These are phyloP conservation scores for Buteo buteo DNA, from an alignment of 2,113 vertebrate species.

Conservation along the genomic window DNA sequence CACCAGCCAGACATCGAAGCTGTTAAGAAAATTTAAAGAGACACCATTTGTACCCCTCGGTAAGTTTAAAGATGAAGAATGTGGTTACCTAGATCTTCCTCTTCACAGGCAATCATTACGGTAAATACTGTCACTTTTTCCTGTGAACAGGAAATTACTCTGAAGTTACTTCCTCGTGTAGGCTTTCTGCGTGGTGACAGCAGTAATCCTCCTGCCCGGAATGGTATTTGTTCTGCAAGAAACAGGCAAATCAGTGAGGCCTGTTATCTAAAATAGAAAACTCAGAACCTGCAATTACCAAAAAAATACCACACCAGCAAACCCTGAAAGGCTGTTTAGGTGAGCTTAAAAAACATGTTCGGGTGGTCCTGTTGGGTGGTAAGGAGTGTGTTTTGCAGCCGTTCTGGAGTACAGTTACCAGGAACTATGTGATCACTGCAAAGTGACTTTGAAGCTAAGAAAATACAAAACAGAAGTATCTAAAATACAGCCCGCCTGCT, in stretches of 20 bases:
- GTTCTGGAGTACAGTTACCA: background rate
- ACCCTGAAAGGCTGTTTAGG: background rate
- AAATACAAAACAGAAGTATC: background rate
- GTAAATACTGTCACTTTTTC: background rate
- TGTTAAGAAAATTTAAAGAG: slow-evolving; percentile 49
- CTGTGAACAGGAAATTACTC: background rate
- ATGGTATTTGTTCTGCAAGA: background rate
- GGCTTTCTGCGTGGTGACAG: background rate
- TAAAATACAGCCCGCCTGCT: background rate
- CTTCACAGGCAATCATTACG: accelerated
- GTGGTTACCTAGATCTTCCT: background rate
- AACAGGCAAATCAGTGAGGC: background rate
- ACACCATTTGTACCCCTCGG: slow-evolving; percentile 15
- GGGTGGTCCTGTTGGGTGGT: background rate
- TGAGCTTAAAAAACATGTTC: background rate
- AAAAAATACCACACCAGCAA: background rate
- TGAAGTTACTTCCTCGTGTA: background rate
- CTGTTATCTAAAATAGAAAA: background rate
- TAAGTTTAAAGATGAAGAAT: background rate
- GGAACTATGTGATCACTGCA: background rate
- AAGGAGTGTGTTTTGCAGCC: background rate
- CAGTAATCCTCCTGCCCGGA: background rate
- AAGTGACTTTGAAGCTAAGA: background rate
- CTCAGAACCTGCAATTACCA: background rate
- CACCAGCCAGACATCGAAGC: slow-evolving; percentile 31